phyloP scores from a whole-genome alignment of 2,113 vertebrate species.

The Panthera leo region DNA sequence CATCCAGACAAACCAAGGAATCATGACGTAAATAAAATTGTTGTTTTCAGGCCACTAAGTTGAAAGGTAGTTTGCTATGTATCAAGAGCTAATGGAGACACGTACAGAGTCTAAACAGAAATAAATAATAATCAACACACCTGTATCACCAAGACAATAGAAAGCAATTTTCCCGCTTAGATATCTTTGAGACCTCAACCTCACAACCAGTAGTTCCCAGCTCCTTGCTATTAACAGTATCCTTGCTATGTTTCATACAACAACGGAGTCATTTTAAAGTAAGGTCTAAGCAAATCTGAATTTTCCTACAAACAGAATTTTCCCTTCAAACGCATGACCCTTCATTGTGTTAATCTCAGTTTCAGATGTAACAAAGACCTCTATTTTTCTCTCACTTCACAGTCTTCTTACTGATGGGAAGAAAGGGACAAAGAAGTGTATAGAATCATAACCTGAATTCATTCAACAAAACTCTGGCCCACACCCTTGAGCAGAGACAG shows the following conservation, averaged over 20 bases:
- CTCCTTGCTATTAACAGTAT: not conserved
- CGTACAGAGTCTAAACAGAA: not conserved
- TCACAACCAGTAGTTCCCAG: not conserved
- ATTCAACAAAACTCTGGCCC: not conserved
- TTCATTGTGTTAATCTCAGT: not conserved
- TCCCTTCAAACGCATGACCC: not conserved
- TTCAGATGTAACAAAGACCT: not conserved
- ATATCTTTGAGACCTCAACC: not conserved
- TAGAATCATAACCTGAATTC: not conserved
- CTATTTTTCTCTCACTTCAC: not conserved
- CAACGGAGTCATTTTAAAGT: slow-evolving; percentile 1
- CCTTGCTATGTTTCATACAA: not conserved
- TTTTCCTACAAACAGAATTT: not conserved
- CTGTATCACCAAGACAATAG: not conserved
- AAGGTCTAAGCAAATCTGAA: not conserved
- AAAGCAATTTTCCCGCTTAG: not conserved
- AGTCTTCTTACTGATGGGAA: not conserved
- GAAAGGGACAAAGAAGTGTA: not conserved
- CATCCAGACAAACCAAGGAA: not conserved
- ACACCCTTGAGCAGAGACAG: not conserved
- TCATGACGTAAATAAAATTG: not conserved
- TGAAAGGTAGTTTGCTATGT: not conserved
- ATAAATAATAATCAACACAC: not conserved
- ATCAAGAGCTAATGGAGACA: not conserved
- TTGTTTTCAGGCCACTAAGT: not conserved